Conservation (phyloP, 2,888 invertebrate genomes). For the Drosophila prostipennis region DNA sequence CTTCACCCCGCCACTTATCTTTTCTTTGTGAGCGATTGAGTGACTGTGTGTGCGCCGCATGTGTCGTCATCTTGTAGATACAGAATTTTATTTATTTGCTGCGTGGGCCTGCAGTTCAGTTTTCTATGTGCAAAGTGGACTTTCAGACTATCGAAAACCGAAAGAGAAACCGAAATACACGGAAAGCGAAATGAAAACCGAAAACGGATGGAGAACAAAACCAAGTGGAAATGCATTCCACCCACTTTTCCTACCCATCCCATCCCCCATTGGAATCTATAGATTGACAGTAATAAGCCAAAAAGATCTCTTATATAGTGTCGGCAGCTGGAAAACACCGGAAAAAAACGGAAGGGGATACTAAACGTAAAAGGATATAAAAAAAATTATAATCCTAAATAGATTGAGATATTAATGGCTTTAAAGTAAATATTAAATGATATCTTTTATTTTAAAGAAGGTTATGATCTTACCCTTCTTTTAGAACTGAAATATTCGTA, state of each 20-base stretch:
- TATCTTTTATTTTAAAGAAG: too few species aligned
- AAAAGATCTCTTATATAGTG: conserved; percentile 16
- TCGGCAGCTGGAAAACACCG: conserved; percentile 18
- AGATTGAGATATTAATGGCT: too few species aligned
- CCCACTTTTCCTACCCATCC: conserved; percentile 5
- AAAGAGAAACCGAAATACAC: not conserved
- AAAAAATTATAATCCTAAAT: too few species aligned
- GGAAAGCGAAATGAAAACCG: conserved; percentile 9
- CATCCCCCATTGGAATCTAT: not conserved
- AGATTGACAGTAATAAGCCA: conserved; percentile 38
- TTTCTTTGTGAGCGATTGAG: conserved; percentile 13
- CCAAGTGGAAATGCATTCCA: conserved; percentile 21
- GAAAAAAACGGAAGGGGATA: not conserved
- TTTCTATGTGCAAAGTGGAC: conserved; percentile 45
- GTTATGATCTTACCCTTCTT: too few species aligned
- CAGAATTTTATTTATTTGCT: conserved; percentile 34
- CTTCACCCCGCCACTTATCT: not conserved
- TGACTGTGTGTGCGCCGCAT: conserved; percentile 23
- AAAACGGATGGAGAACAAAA: conserved; percentile 2
- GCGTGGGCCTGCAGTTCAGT: conserved; percentile 35
- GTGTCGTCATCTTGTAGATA: conserved; percentile 53
- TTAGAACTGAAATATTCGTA: too few species aligned
- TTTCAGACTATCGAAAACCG: not conserved
- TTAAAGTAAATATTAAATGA: too few species aligned
- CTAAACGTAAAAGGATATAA: not conserved